Base-by-base conservation (phyloP, 2,888 invertebrate species). In the Agriopis aurantiaria region DNA sequence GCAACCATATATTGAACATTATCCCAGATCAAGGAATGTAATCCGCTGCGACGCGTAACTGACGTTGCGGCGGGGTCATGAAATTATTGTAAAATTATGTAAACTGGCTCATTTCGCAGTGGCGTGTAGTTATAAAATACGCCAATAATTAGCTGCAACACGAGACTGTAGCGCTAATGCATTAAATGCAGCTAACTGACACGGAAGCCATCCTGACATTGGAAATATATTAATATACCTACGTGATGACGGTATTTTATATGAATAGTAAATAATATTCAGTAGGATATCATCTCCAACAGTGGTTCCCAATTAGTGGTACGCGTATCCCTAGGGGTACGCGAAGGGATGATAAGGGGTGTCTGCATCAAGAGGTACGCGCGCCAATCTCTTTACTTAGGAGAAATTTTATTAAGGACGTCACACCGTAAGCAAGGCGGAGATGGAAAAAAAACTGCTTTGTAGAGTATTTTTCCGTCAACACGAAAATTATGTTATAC, bases 101-200 rank as follows among this genome's bases (percentile, higher is more conserved):
- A 69, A 69, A 69, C 57, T 17, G 14, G 1, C 17, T 2, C 57
- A 52, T 55, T 64, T 53, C 46, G 43, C 57, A 33, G 56, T 56
- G 61, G 23, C 60, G 43, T 63, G 69, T 57, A 9, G 62, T 67
- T 64, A 61, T 68, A 68, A 65, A 61, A 69, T 68, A 53, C 56
- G 51, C 61, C 55, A 62, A 66, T 73, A 71, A 71, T 69, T 67
- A 66, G 11, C 43, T 48, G 14, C 49, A 49, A 58, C 73, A 73
- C 61, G 55, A 40, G 64, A 51, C n/a, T 41, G 61, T 68, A 64
- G 67, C 53, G 71, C 14, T 71, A 74, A 74, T 76, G 68, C 66
- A 67, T 46, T 63, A 57, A 61, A 64, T 63, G 55, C 52, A 3
- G 43, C 43, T 51, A 9, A 56, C 8, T 33, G 51, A 56, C 58